Conservation (phyloP, 2,888 invertebrate species). For the Apoda limacodes region DNA sequence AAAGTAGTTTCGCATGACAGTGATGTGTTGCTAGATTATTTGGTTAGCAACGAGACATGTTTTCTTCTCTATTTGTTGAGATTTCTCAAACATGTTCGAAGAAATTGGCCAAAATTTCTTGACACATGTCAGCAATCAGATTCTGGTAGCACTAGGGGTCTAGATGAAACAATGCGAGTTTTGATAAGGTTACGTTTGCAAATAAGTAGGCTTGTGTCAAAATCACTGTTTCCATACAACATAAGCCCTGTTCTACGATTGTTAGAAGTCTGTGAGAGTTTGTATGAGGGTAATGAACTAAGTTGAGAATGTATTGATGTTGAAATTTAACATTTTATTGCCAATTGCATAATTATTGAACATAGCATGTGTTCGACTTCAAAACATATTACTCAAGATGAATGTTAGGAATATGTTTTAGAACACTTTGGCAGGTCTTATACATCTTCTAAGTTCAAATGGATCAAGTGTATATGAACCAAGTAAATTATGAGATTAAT, state of each 20-base stretch:
- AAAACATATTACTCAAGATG: slow-evolving; percentile 7
- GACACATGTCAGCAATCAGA: slow-evolving; percentile 78
- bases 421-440: no score
- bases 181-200: slow-evolving; percentile 82
- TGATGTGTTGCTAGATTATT: slow-evolving; percentile 83
- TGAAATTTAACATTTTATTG: not conserved
- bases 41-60: slow-evolving; percentile 92
- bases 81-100: slow-evolving; percentile 84
- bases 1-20: slow-evolving; percentile 86
- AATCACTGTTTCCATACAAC: slow-evolving; percentile 89
- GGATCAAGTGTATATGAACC: slow-evolving; percentile 1
- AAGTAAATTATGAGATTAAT: not conserved
- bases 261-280: slow-evolving; percentile 84
- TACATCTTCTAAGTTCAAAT: no score
- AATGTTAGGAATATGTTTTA: no score
- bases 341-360: no score
- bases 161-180: slow-evolving; percentile 88
- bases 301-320: slow-evolving; percentile 62
- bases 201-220: slow-evolving; percentile 85
- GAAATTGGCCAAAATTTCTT: slow-evolving; percentile 87
- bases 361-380: no score
- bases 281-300: slow-evolving; percentile 86
- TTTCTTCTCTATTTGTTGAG: slow-evolving; percentile 86
- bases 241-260: slow-evolving; percentile 88
- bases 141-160: slow-evolving; percentile 63